Evolutionary conservation across 1,140 invertebrate species (phyloP).

Genomic region (Ips nitidus): DNA sequence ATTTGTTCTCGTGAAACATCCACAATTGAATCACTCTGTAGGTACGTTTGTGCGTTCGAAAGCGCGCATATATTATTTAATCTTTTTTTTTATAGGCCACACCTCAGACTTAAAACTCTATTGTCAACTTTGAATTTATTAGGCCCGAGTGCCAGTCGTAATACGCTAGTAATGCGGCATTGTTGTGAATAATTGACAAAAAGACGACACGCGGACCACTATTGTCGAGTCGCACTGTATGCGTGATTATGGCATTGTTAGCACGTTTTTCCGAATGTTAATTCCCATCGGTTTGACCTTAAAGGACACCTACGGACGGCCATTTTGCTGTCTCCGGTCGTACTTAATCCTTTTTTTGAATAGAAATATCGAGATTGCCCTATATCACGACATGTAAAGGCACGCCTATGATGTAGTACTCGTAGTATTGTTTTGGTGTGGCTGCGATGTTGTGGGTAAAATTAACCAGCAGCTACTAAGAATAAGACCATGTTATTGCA

Average conservation of each 20-base stretch:
- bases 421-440: no score
- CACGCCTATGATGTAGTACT: no score
- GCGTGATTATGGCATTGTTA: conserved; percentile 3
- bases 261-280: background rate
- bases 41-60: background rate
- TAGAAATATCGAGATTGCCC: conserved; percentile 1
- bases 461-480: no score
- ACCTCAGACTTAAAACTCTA: conserved; percentile 1
- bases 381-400: background rate
- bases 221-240: background rate
- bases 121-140: conserved; percentile 6
- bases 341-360: background rate
- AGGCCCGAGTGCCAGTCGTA: background rate
- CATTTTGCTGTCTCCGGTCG: conserved; percentile 1
- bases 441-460: no score
- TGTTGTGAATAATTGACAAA: conserved; percentile 5
- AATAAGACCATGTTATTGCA: no score
- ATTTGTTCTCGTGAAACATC: no score
- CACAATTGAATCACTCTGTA: no score
- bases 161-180: conserved; percentile 2
- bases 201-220: background rate
- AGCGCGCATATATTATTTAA: background rate
- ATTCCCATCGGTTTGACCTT: background rate
- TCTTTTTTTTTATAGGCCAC: background rate
- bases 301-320: conserved; percentile 3